phyloP scores from a whole-genome alignment of 2,888 invertebrate species.

The Nemotelus nigrinus region DNA sequence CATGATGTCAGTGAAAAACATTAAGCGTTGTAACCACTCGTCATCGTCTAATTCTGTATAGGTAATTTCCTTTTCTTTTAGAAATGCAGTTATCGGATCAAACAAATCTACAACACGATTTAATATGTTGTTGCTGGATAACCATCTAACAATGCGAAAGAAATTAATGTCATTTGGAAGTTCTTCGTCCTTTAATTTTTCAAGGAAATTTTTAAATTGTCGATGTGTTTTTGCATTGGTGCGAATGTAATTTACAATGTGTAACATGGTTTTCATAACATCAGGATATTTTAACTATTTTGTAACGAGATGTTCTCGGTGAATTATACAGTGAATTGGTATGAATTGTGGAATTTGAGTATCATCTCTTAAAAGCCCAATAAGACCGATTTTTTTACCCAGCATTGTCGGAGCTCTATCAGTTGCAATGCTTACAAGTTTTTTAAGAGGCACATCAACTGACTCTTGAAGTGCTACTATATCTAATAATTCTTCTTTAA shows the following conservation, averaged over 20 bases:
- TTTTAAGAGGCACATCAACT: too few species aligned
- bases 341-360: conserved; percentile 27
- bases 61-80: conserved; percentile 30
- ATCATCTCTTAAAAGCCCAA: conserved; percentile 10
- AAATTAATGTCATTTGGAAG: conserved; percentile 30
- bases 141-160: conserved; percentile 3
- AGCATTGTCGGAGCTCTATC: too few species aligned
- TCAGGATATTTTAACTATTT: neutral
- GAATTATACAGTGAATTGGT: conserved; percentile 27
- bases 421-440: too few species aligned
- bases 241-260: too few species aligned
- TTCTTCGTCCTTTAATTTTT: conserved; percentile 25
- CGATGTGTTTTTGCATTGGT: too few species aligned
- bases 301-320: conserved; percentile 35
- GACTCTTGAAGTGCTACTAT: neutral
- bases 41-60: conserved; percentile 25
- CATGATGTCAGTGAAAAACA: conserved; percentile 38
- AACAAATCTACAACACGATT: conserved; percentile 13
- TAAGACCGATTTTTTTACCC: conserved; percentile 9
- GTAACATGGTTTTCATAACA: too few species aligned
- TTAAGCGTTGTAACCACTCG: conserved; percentile 34
- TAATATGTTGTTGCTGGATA: too few species aligned
- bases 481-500: conserved; percentile 39
- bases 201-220: too few species aligned
- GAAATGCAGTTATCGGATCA: conserved; percentile 26